A percentile compares a stretch with the other conserved stretches of the same genome.
Conservation (phyloP, 2,113 vertebrate species). For the Copsychus sechellarum region DNA sequence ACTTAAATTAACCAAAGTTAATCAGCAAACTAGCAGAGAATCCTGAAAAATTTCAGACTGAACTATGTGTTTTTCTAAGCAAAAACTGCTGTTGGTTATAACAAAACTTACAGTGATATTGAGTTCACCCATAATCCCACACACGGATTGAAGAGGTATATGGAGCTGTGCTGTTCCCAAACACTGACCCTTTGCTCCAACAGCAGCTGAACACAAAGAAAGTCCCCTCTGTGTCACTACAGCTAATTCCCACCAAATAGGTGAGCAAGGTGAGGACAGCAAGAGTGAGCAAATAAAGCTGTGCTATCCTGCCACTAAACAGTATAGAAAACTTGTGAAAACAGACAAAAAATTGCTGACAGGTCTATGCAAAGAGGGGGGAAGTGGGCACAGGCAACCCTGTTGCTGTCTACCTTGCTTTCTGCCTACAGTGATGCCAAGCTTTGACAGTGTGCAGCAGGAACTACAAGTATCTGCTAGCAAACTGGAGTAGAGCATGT, state of each 20-base stretch:
- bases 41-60: conserved; percentile 2
- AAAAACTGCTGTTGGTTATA: not conserved
- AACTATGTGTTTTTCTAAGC: not conserved
- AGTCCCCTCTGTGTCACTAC: not conserved
- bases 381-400: not conserved
- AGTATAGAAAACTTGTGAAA: not conserved
- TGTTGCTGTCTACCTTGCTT: not conserved
- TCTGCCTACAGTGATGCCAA: not conserved
- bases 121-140: not conserved
- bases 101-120: not conserved
- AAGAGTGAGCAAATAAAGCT: not conserved
- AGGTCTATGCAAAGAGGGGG: not conserved
- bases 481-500: not conserved
- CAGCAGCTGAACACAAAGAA: not conserved
- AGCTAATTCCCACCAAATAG: not conserved
- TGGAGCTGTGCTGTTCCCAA: not conserved
- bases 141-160: not conserved
- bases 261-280: not conserved
- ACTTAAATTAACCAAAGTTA: not conserved
- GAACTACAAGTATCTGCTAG: not conserved
- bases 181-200: not conserved
- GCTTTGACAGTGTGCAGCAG: not conserved
- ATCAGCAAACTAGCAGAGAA: not conserved
- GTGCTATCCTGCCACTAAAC: not conserved
- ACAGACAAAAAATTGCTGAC: not conserved